Base-by-base conservation (phyloP, 1,140 invertebrate genomes). In the Lithobius niger region DNA sequence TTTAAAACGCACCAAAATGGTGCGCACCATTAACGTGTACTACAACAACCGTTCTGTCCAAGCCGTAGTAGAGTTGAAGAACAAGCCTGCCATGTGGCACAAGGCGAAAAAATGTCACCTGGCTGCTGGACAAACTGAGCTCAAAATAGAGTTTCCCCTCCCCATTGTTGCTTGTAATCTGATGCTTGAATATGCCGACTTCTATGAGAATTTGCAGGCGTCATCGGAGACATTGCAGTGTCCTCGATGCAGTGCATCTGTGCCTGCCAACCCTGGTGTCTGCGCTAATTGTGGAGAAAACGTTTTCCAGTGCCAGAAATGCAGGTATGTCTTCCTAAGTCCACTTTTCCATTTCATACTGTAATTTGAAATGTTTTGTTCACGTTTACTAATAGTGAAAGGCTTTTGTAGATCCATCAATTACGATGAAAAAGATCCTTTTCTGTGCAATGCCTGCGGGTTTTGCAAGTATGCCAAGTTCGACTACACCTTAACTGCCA, bases 381-480 rank as follows among this genome's bases (percentile, higher is more conserved):
- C 24, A n/a, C 15, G 22, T 57, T 56, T 27, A 1, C 58, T n/a
- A 52, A 4, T 54, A n/a, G 19, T 49, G 13, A 4, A 36, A 60
- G 57, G 50, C 56, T 52, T 58, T 65, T 68, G 53, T 65, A 80
- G 85, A 16, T 89, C 94, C 0, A 99, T 98, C 59, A 98, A 98
- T 72, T 98, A 99, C 72, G 95, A 98, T 69, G 94, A 98, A 69
- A 96, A 97, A 69, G 95, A 98, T 76, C 95, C 95, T 1, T 98
- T 98, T 78, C 71, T 99, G 15, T 98, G 95, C 69, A 95, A 97
- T 71, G 86, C 92, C 6, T 99, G 95, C 73, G 95, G 95, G 1
- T 98, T 97, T 71, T 98, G 94, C 75, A 98, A 98, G 73, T 98
- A 98, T 72, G 95, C 94, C n/a, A 97, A 97, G 71, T 97, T 99